A percentile compares a stretch with the other conserved stretches of the same genome.
These are phyloP conservation scores for Gnathonemus longibarbis DNA, from an alignment of 2,113 vertebrate genomes.

Conservation along the genomic window DNA sequence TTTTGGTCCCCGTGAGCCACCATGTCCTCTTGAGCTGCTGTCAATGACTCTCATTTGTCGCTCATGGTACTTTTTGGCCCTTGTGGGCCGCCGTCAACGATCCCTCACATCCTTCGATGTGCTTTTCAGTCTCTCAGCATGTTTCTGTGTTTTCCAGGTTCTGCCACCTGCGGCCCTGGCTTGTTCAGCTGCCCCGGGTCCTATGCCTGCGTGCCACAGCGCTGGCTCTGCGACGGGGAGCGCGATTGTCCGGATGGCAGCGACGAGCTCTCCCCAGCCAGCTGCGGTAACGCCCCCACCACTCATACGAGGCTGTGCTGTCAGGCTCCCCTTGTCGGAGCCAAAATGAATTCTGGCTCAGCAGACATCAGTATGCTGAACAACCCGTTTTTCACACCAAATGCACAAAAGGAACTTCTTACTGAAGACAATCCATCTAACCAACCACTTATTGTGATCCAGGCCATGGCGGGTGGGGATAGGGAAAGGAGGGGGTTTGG, in stretches of 20 bases:
- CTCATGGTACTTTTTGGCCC: neutral
- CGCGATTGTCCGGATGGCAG: slow-evolving; percentile 91
- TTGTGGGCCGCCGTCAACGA: neutral
- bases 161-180: slow-evolving; percentile 79
- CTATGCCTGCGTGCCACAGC: slow-evolving; percentile 81
- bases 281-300: slow-evolving; percentile 72
- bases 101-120: neutral
- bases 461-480: neutral
- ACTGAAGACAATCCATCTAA: neutral
- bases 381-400: neutral
- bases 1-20: neutral
- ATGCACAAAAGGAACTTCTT: neutral
- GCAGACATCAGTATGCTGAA: neutral
- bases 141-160: slow-evolving; percentile 56
- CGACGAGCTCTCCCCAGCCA: slow-evolving; percentile 87
- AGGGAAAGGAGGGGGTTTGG: neutral
- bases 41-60: neutral
- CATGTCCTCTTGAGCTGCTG: neutral
- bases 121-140: neutral
- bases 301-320: neutral
- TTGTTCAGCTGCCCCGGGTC: slow-evolving; percentile 89
- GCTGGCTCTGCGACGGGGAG: slow-evolving; percentile 95
- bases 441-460: neutral
- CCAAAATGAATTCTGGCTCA: neutral
- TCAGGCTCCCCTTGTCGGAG: neutral